Percentiles rank a stretch among this genome's conserved stretches.
phyloP scores from a whole-genome alignment of 2,888 invertebrate species.

The Yponomeuta cagnagella region DNA sequence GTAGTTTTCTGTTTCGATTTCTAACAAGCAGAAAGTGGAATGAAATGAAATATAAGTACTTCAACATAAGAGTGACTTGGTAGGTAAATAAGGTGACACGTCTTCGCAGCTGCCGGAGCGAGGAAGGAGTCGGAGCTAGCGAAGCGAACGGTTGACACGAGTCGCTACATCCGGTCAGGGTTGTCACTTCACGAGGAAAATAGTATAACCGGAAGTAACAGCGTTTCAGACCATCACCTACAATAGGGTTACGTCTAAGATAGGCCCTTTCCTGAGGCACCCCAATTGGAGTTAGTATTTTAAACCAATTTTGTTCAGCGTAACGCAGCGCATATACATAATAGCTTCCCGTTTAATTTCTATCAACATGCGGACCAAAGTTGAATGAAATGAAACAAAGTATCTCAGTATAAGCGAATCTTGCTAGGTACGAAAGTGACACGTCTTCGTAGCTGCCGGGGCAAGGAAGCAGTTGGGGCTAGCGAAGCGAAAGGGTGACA shows the following conservation, averaged over 20 bases:
- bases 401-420: neutral
- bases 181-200: neutral
- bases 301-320: too few relatives aligned
- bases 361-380: too few relatives aligned
- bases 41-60: too few relatives aligned
- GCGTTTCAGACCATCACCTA: too few relatives aligned
- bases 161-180: neutral
- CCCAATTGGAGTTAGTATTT: too few relatives aligned
- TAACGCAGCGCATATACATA: too few relatives aligned
- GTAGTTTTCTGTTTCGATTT: too few relatives aligned
- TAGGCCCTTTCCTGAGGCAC: too few relatives aligned
- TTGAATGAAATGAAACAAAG: too few relatives aligned
- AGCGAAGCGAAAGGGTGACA: neutral
- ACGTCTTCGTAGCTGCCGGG: neutral
- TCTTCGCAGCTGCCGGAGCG: neutral
- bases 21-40: too few relatives aligned
- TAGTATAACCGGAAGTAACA: neutral
- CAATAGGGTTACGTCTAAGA: too few relatives aligned
- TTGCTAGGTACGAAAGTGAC: neutral
- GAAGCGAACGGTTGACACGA: neutral
- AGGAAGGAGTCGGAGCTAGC: neutral
- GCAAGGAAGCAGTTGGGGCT: neutral
- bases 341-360: too few relatives aligned
- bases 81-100: neutral
- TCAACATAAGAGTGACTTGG: neutral